Evolutionary conservation across 2,888 invertebrate species (phyloP).

Genomic region (Glaucopsyche alexis): DNA sequence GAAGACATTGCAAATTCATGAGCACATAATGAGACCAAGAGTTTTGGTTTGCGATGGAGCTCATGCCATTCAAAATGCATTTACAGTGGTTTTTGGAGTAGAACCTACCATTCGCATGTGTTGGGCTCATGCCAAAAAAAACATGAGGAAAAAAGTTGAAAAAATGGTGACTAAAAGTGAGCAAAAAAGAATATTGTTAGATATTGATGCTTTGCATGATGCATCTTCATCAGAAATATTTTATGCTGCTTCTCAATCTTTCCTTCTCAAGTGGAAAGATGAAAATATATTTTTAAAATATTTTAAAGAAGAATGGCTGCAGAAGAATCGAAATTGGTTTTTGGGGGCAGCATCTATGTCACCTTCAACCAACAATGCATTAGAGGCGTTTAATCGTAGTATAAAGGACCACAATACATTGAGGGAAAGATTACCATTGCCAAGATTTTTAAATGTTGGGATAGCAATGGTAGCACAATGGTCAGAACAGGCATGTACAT

Average conservation of each 20-base stretch:
- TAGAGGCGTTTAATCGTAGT: background rate
- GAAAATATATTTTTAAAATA: background rate
- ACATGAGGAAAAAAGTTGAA: background rate
- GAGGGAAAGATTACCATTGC: background rate
- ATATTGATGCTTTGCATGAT: constrained; percentile 13
- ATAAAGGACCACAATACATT: background rate
- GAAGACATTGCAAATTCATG: background rate
- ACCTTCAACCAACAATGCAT: background rate
- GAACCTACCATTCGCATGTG: constrained; percentile 14
- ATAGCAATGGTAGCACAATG: constrained; percentile 6
- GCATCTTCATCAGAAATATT: constrained; percentile 4
- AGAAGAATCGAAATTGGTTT: background rate
- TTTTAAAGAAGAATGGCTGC: background rate
- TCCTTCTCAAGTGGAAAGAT: constrained; percentile 10
- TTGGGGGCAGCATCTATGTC: background rate
- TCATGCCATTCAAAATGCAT: constrained; percentile 7
- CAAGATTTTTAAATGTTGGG: background rate
- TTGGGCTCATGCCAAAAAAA: constrained; percentile 16
- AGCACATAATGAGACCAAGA: background rate
- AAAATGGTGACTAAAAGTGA: background rate
- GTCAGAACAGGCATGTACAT: background rate
- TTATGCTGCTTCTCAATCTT: constrained; percentile 20
- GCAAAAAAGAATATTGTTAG: constrained; percentile 2
- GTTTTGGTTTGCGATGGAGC: background rate
- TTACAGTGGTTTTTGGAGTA: constrained; percentile 9